These are phyloP conservation scores for Tursiops truncatus DNA, from an alignment of 2,113 vertebrate genomes.

Conservation along the genomic window DNA sequence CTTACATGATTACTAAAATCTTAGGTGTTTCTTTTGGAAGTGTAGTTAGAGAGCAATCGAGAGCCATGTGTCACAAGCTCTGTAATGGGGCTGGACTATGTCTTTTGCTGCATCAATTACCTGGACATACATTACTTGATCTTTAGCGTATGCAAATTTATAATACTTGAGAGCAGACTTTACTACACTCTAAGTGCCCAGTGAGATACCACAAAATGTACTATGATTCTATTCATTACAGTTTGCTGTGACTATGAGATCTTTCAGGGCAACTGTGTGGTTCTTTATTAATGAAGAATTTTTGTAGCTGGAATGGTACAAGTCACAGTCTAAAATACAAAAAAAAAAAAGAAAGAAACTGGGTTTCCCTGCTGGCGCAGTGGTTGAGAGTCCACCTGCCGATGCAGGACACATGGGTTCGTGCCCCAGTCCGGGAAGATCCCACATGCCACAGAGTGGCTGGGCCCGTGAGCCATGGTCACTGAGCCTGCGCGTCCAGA, in stretches of 20 bases:
- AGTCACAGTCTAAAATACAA: not conserved
- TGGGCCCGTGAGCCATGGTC: too few species aligned
- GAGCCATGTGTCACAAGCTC: not conserved
- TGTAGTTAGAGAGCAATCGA: not conserved
- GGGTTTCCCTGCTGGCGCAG: too few species aligned
- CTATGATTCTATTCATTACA: not conserved
- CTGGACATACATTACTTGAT: not conserved
- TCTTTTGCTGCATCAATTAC: not conserved
- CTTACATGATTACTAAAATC: not conserved
- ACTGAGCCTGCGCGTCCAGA: too few species aligned
- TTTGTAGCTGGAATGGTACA: not conserved
- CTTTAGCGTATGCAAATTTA: not conserved
- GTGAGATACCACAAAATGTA: not conserved
- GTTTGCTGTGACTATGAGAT: not conserved
- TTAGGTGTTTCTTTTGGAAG: not conserved
- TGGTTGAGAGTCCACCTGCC: too few species aligned
- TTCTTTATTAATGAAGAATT: slow-evolving; percentile 32
- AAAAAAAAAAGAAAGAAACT: too few species aligned
- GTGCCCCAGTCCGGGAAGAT: too few species aligned
- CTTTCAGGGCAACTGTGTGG: not conserved
- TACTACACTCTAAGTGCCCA: not conserved
- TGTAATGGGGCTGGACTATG: not conserved
- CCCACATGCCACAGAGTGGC: too few species aligned
- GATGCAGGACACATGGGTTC: too few species aligned
- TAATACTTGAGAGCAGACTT: not conserved